phyloP scores from a whole-genome alignment of 2,797 vertebrate genomes.

The Meda fulgida region DNA sequence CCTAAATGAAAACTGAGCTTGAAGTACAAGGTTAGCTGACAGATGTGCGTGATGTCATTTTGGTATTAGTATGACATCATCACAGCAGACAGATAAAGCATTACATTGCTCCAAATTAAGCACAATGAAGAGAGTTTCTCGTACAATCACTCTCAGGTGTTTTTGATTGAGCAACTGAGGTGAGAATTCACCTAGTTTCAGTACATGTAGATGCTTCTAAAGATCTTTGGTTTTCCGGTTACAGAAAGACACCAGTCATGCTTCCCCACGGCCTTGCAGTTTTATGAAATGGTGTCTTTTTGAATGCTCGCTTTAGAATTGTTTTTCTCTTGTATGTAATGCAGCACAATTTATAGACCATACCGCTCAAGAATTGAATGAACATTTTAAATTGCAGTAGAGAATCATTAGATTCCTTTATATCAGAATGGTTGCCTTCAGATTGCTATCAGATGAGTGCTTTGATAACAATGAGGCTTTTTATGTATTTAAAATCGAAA shows the following conservation, averaged over 20 bases:
- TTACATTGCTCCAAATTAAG: background rate
- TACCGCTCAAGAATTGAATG: conserved; percentile 7
- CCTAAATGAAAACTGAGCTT: background rate
- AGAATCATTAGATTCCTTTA: conserved; percentile 41
- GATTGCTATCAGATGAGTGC: conserved; percentile 59
- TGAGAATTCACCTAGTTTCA: background rate
- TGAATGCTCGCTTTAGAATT: background rate
- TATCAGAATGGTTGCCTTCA: conserved; percentile 42
- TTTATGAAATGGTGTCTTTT: background rate
- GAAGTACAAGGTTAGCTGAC: background rate
- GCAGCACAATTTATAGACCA: conserved; percentile 26
- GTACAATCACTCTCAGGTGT: background rate
- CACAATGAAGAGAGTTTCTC: conserved; percentile 13
- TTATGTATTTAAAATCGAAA: conserved; percentile 53
- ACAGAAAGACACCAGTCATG: background rate
- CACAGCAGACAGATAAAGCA: background rate
- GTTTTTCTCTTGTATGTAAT: conserved; percentile 22
- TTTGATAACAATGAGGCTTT: conserved; percentile 58
- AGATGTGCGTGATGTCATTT: background rate
- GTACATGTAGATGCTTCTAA: background rate
- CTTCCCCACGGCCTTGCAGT: conserved; percentile 2
- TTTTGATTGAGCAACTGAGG: background rate
- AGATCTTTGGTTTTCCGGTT: background rate
- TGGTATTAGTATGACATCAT: background rate
- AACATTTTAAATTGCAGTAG: conserved; percentile 18